phyloP scores from a whole-genome alignment of 2,888 invertebrate genomes.

The Lepas anatifera region DNA sequence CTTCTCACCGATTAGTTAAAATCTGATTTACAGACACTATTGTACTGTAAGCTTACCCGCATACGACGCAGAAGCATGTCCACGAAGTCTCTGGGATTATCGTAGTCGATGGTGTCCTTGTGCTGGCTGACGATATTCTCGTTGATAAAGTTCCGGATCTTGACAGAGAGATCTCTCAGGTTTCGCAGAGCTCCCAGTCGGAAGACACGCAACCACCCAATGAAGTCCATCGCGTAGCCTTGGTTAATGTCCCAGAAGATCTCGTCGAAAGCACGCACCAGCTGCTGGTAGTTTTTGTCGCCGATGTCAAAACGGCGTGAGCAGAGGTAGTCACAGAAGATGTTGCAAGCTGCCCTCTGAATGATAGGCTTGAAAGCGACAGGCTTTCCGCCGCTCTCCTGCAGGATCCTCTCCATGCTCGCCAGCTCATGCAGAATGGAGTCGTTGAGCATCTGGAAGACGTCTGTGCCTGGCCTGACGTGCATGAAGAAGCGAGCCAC shows the following conservation, averaged over 20 bases:
- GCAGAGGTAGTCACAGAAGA: constrained; percentile 79
- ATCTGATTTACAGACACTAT: no score
- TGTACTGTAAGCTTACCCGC: no score
- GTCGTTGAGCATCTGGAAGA: constrained; percentile 14
- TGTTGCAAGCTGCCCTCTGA: constrained; percentile 59
- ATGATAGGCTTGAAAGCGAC: constrained; percentile 56
- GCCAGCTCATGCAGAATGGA: constrained; percentile 21
- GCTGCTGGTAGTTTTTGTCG: constrained; percentile 51
- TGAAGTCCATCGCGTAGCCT: constrained; percentile 71
- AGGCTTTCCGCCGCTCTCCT: constrained; percentile 29
- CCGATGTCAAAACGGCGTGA: constrained; percentile 47
- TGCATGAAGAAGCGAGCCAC: constrained; percentile 24
- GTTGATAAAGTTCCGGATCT: constrained; percentile 59
- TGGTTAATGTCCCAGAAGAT: constrained; percentile 88
- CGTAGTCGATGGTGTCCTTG: constrained; percentile 30
- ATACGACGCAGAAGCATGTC: constrained; percentile 62
- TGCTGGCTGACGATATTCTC: constrained; percentile 47
- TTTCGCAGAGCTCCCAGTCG: constrained; percentile 55
- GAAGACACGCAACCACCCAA: constrained; percentile 66
- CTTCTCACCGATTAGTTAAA: no score
- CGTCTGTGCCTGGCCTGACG: background rate
- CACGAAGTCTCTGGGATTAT: constrained; percentile 56
- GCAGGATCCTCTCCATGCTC: background rate
- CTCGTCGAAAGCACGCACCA: constrained; percentile 63
- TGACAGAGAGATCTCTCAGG: constrained; percentile 52